Evolutionary conservation across 2,797 vertebrate genomes (phyloP).

Genomic region (Buceros bicornis): DNA sequence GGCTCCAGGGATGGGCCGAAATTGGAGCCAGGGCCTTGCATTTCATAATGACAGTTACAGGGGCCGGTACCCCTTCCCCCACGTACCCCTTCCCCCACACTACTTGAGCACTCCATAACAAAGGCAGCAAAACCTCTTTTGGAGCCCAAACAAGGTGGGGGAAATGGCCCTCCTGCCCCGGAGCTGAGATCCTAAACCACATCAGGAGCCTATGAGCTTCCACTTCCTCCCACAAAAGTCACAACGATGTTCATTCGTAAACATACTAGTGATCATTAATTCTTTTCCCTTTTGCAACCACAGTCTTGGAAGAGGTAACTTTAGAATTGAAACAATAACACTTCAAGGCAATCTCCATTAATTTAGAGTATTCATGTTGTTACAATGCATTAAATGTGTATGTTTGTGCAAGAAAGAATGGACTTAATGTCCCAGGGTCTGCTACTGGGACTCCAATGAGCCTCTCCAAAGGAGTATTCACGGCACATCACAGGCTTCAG

Average conservation of each 20-base stretch:
- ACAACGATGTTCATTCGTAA: background rate
- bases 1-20: no score
- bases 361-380: background rate
- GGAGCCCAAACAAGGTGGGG: no score
- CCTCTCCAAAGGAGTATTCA: background rate
- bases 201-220: background rate
- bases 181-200: no score
- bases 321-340: background rate
- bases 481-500: background rate
- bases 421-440: background rate
- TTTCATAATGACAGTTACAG: no score
- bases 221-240: background rate
- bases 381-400: background rate
- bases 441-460: background rate
- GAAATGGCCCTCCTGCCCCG: no score
- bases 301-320: background rate
- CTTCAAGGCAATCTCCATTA: background rate
- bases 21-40: no score
- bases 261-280: background rate
- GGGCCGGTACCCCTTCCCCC: no score
- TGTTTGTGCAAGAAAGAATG: background rate
- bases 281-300: background rate
- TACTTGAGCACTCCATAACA: no score
- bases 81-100: no score
- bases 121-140: no score